Conservation (phyloP, 2,113 vertebrate genomes). For the Psittacula cyanocephala region DNA sequence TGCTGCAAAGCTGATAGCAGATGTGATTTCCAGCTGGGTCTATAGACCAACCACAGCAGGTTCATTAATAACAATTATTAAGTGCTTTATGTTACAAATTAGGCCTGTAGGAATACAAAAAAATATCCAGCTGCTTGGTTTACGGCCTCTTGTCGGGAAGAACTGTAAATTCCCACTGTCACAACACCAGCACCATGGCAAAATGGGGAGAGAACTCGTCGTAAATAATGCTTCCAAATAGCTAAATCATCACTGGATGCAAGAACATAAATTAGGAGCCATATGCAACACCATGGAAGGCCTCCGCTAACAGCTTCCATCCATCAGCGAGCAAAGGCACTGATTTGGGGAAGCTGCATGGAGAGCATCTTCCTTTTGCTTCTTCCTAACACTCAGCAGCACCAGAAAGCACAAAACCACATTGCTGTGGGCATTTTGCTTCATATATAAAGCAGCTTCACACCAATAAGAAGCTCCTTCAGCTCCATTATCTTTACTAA, state of each 20-base stretch:
- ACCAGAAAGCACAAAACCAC: neutral
- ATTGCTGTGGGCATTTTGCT: neutral
- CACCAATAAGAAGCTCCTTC: neutral
- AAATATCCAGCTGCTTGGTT: slow-evolving; percentile 68
- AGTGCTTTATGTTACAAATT: slow-evolving; percentile 79
- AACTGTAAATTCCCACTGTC: slow-evolving; percentile 76
- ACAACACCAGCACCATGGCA: slow-evolving; percentile 53
- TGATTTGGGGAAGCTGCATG: neutral
- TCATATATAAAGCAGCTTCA: neutral
- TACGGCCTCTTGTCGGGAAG: slow-evolving; percentile 55
- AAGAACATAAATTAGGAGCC: slow-evolving; percentile 57
- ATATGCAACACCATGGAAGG: neutral
- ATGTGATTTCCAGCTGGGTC: slow-evolving; percentile 81
- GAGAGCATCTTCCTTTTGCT: neutral
- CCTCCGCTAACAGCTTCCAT: neutral
- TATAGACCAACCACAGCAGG: slow-evolving; percentile 68
- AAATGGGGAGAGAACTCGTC: slow-evolving; percentile 33
- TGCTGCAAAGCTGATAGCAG: slow-evolving; percentile 58
- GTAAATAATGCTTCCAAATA: slow-evolving; percentile 72
- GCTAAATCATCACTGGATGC: slow-evolving; percentile 67
- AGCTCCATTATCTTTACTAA: neutral
- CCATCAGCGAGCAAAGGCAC: slow-evolving; percentile 19
- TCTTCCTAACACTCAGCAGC: neutral
- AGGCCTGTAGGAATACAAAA: slow-evolving; percentile 72
- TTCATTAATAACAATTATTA: slow-evolving; percentile 85